Percentiles rank a stretch among this genome's conserved stretches.
These are phyloP conservation scores for Panthera leo DNA, from an alignment of 2,113 vertebrate genomes.

Conservation along the genomic window DNA sequence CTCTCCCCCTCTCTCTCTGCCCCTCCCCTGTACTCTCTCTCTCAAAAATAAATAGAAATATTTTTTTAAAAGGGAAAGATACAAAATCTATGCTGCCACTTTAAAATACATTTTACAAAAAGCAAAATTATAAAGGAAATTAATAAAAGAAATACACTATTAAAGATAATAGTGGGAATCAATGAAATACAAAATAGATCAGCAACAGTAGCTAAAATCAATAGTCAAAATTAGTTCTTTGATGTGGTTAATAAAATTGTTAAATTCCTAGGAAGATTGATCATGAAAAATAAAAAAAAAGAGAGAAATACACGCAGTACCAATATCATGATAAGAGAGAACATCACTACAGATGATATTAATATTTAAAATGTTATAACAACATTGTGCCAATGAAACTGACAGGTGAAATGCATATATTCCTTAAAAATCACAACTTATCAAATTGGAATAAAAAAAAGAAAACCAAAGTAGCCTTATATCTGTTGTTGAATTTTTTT, in stretches of 20 bases:
- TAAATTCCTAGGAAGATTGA: not conserved
- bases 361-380: not conserved
- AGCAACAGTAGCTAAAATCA: not conserved
- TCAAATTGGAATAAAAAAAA: not conserved
- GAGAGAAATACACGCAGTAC: not conserved
- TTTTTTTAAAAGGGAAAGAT: not conserved
- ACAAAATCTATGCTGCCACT: not conserved
- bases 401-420: not conserved
- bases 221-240: not conserved
- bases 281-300: not conserved
- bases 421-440: constrained; percentile 1
- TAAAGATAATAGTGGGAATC: not conserved
- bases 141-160: not conserved
- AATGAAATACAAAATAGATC: not conserved
- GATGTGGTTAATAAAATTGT: not conserved
- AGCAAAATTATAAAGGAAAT: not conserved
- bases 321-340: not conserved
- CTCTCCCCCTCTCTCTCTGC: too few species aligned
- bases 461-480: not conserved
- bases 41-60: too few species aligned
- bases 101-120: not conserved
- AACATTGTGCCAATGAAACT: not conserved
- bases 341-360: not conserved
- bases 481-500: not conserved
- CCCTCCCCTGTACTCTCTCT: too few species aligned